phyloP scores from a whole-genome alignment of 2,113 vertebrate genomes.

The Malurus melanocephalus region DNA sequence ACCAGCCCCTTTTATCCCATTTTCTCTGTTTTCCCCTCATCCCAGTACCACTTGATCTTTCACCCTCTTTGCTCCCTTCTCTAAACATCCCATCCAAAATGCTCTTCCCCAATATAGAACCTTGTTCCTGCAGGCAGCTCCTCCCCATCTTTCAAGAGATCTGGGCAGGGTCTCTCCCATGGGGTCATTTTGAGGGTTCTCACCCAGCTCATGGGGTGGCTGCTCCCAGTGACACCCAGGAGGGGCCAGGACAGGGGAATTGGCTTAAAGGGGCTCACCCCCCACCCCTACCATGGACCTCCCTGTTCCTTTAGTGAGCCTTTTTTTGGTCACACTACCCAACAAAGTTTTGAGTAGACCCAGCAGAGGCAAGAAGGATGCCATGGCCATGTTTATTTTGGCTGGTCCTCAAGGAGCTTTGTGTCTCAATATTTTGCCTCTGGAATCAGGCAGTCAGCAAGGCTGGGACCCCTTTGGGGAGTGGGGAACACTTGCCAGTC shows the following conservation, averaged over 20 bases:
- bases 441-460: background rate
- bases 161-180: background rate
- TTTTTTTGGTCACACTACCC: background rate
- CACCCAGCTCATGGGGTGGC: background rate
- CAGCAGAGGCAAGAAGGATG: background rate
- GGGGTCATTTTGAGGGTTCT: background rate
- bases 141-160: background rate
- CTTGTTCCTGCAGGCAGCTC: background rate
- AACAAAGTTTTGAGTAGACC: background rate
- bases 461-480: background rate
- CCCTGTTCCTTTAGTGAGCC: background rate
- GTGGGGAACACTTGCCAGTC: background rate
- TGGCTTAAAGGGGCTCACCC: rapidly evolving
- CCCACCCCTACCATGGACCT: rapidly evolving
- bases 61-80: background rate
- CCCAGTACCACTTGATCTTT: background rate
- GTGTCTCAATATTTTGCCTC: background rate
- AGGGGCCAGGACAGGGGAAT: background rate
- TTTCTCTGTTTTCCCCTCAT: background rate
- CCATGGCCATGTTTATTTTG: background rate
- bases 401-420: background rate
- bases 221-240: background rate
- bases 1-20: background rate
- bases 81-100: background rate
- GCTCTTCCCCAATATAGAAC: rapidly evolving